Base-by-base conservation (phyloP, 2,888 invertebrate genomes). In the Acrobasis consociella region DNA sequence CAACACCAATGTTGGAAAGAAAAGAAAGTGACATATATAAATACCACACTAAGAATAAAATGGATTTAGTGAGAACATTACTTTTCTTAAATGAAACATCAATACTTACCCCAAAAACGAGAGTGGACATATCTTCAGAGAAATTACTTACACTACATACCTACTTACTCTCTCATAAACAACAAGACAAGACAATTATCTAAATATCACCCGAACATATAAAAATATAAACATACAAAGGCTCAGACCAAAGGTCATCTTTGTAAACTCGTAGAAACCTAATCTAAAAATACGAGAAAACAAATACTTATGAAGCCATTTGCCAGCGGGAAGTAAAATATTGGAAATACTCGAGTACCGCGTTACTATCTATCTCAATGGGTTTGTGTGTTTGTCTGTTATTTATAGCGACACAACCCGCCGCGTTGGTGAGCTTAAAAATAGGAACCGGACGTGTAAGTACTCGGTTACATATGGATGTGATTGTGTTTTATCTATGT, bases 371-470 rank as follows among this genome's bases (percentile, higher is more conserved):
- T 55, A 55, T 39, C 56, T 56, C 56, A 56, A 56, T 56, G 42
- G 56, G 56, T 56, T 56, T 46, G 56, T 56, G 9, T 42, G 56
- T 56, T 42, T 56, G 39, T 60, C 42, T 42, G 51, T 46, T 60
- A 60, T 60, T 60, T 60, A 60, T 60, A 60, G 22, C 37, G 59
- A 37, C 59, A 49, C 38, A 51, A 60, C 46, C n/a, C 51, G 17
- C 50, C 38, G 60, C 60, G 60, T 60, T 51, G 60, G 60, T 60
- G 50, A 16, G 22, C 51, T 17, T 60, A 60, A 60, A 60, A 60
- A 60, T 60, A 60, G 60, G 17, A 16, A 56, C 56, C 56, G 56
- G 56, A 56, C 42, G 56, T 46, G 17, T 42, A 11, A 11, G 42
- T 42, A 22, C 42, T 56, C 46, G 42, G 56, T 42, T 46, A 56